These are phyloP conservation scores for Pammene fasciana DNA, from an alignment of 2,888 invertebrate genomes.

Conservation along the genomic window DNA sequence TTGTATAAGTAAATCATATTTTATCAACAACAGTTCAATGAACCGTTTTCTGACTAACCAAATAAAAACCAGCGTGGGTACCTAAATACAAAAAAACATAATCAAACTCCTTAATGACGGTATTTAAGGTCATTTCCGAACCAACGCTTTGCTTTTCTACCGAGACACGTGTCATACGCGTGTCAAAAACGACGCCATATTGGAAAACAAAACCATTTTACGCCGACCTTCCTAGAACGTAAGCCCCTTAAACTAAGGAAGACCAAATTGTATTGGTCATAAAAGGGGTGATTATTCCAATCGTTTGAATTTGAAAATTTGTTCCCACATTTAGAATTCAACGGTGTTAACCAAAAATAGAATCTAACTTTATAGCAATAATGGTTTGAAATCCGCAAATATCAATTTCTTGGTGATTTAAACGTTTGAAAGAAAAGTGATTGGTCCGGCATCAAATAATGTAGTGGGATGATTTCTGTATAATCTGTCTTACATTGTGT, in stretches of 20 bases:
- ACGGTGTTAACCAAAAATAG: slow-evolving; percentile 38
- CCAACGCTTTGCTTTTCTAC: slow-evolving; percentile 76
- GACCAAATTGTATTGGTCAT: slow-evolving; percentile 50
- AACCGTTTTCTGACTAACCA: slow-evolving; percentile 73
- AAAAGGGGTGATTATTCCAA: slow-evolving; percentile 71
- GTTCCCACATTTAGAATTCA: slow-evolving; percentile 45
- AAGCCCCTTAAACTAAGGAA: background rate
- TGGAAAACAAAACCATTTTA: slow-evolving; percentile 56
- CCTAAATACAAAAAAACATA: slow-evolving; percentile 58
- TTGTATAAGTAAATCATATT: too few relatives aligned
- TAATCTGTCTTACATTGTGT: slow-evolving; percentile 69
- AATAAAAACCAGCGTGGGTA: slow-evolving; percentile 28
- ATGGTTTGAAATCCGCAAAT: slow-evolving; percentile 30
- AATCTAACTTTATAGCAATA: slow-evolving; percentile 42
- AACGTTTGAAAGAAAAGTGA: slow-evolving; percentile 55
- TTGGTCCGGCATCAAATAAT: slow-evolving; percentile 61
- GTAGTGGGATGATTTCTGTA: slow-evolving; percentile 55
- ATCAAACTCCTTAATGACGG: slow-evolving; percentile 75
- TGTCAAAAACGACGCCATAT: slow-evolving; percentile 66
- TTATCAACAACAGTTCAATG: background rate
- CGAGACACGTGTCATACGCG: slow-evolving; percentile 73
- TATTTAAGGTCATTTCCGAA: slow-evolving; percentile 77
- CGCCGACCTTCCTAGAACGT: slow-evolving; percentile 42
- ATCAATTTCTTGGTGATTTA: slow-evolving; percentile 54
- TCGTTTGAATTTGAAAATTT: slow-evolving; percentile 70